A percentile compares a stretch with the other conserved stretches of the same genome.
Conservation (phyloP, 2,797 vertebrate species). For the Melanotaenia trifasciata region DNA sequence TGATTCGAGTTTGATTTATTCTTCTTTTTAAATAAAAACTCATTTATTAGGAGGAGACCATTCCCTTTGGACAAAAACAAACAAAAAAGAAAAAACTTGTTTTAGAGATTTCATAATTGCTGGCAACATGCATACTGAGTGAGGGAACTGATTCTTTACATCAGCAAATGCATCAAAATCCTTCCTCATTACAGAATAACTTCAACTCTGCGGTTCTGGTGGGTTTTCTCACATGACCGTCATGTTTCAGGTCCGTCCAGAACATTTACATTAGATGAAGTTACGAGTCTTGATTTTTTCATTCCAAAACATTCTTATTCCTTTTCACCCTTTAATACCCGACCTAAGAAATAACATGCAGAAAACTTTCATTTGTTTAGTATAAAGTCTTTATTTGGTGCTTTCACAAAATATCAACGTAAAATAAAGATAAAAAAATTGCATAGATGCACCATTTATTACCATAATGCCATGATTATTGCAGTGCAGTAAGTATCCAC, state of each 20-base stretch:
- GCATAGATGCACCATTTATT: no score
- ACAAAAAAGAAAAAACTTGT: constrained; percentile 16
- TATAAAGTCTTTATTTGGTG: no score
- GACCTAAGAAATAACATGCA: no score
- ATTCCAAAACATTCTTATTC: not conserved
- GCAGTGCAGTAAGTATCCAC: no score
- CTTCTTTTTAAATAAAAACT: constrained; percentile 15
- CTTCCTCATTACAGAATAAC: not conserved
- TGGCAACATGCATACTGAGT: constrained; percentile 30
- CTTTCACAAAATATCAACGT: no score
- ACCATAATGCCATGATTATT: no score
- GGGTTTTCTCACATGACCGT: not conserved
- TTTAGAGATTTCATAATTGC: constrained; percentile 33
- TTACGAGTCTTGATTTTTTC: not conserved
- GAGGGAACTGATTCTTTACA: constrained; percentile 8
- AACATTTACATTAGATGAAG: not conserved
- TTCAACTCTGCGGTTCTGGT: not conserved
- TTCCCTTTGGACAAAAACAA: constrained; percentile 10
- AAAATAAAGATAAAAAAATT: no score
- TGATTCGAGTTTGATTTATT: not conserved
- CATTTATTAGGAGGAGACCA: constrained; percentile 17
- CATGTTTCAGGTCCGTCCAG: not conserved
- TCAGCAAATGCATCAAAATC: not conserved
- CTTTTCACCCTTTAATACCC: no score
- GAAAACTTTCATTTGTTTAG: no score